Conservation (phyloP, 2,888 invertebrate species). For the Stenodema calcarata region DNA sequence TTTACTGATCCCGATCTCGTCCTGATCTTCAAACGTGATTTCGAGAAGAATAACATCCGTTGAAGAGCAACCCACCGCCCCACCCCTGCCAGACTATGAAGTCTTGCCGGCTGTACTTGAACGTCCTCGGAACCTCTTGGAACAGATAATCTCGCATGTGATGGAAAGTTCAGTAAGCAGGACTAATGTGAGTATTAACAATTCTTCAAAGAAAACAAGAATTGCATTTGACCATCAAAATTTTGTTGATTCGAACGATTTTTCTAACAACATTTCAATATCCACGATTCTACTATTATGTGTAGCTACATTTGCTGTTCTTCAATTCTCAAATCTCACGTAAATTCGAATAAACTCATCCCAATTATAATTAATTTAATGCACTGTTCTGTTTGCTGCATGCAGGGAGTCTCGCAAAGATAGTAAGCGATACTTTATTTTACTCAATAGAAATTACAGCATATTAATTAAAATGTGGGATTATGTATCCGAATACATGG, state of each 20-base stretch:
- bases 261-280: too few species aligned
- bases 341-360: too few species aligned
- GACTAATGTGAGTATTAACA: conserved; percentile 25
- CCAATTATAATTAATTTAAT: too few species aligned
- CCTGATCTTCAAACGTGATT: not conserved
- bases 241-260: too few species aligned
- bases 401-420: conserved; percentile 35
- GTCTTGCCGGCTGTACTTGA: not conserved
- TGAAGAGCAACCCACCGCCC: not conserved
- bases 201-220: too few species aligned
- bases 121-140: conserved; percentile 1
- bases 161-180: conserved; percentile 38
- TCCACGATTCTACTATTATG: too few species aligned
- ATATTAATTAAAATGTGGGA: too few species aligned
- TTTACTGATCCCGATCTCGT: not conserved
- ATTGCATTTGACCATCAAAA: too few species aligned
- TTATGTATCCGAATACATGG: too few species aligned
- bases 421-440: conserved; percentile 6
- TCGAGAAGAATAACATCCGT: not conserved
- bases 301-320: too few species aligned
- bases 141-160: conserved; percentile 40
- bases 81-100: not conserved
- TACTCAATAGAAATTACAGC: too few species aligned
- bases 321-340: too few species aligned
- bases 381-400: not conserved